Evolutionary conservation across 2,113 vertebrate species (phyloP), one percentile per base, ranked within the genome.

Genomic region (Rhinolophus ferrumequinum): DNA sequence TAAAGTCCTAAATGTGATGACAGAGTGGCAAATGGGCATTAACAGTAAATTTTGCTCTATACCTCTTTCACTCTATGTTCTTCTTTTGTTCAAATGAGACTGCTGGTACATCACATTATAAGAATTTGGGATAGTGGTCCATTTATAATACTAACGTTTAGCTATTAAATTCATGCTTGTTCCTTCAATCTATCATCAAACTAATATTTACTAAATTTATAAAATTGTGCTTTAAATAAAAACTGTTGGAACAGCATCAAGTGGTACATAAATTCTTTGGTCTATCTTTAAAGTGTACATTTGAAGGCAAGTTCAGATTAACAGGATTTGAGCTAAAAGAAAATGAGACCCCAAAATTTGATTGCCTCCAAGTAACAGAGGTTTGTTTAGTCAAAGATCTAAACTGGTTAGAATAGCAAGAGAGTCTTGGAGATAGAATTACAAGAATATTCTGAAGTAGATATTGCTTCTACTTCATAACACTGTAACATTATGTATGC

Each of bases 321-420:
- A 90, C 1, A 50, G 13, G 67, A 66, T 70, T 81, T n/a, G 15
- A 93, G 24, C 19, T 26, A 16, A 64, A 84, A 60, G n/a, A 69
- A 64, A 90, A 24, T 15, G 14, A 89, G 33, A 16, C 24, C 75
- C 35, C 38, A 52, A 47, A 88, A 67, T 41, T 47, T 7, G 0
- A 15, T 22, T 13, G 18, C 64, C 16, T 47, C 16, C 1, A 41
- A 66, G 35, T 26, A 52, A 86, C 22, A 70, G 90, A 93, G 70
- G 96, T 96, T 97, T 97, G 60, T 94, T 96, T 82, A 97, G 97
- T 97, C 89, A 90, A 96, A 91, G 83, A 88, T 90, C 60, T 82
- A 77, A 94, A 60, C 75, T 98, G 97, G 96, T 98, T 97, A 96
- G 98, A 98, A 96, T 97, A 98, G 91, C 88, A 97, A 98, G 94